Evolutionary conservation across 2,888 invertebrate genomes (phyloP).

Genomic region (Tiliacea citrago): DNA sequence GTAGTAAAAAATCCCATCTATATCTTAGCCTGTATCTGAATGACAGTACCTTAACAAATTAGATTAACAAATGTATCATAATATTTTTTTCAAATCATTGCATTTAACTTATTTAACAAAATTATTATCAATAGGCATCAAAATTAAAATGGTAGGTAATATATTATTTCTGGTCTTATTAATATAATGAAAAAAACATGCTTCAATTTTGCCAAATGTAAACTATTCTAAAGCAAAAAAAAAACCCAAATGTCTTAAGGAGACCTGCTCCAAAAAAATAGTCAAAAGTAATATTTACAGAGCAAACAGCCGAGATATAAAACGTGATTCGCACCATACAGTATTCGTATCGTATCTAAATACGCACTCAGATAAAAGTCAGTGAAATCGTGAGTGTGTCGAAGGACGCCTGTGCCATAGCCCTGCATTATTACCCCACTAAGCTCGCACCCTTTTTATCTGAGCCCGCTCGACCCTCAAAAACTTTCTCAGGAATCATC

Average conservation of each 20-base stretch:
- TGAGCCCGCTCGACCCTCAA: constrained; percentile 80
- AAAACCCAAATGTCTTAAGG: neutral
- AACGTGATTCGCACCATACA: constrained; percentile 32
- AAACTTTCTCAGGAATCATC: constrained; percentile 84
- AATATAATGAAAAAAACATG: too few relatives aligned
- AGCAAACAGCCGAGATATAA: constrained; percentile 28
- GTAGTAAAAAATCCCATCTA: too few relatives aligned
- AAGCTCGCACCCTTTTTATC: constrained; percentile 85
- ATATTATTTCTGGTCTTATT: neutral
- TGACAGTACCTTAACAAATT: too few relatives aligned
- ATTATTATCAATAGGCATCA: too few relatives aligned
- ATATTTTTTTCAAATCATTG: neutral
- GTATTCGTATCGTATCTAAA: constrained; percentile 55
- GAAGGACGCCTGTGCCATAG: constrained; percentile 71
- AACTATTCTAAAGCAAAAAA: neutral
- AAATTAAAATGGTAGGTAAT: neutral
- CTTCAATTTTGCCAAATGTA: neutral
- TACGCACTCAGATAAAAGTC: constrained; percentile 60
- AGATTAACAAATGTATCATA: neutral
- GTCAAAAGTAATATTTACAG: constrained; percentile 1
- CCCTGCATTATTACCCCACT: constrained; percentile 79
- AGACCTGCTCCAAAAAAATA: constrained; percentile 2
- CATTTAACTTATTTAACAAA: neutral
- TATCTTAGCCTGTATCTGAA: neutral
- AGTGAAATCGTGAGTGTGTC: constrained; percentile 57